A percentile compares a stretch with the other conserved stretches of the same genome.
phyloP scores from a whole-genome alignment of 2,113 vertebrate genomes.

The Neopipo cinnamomea region DNA sequence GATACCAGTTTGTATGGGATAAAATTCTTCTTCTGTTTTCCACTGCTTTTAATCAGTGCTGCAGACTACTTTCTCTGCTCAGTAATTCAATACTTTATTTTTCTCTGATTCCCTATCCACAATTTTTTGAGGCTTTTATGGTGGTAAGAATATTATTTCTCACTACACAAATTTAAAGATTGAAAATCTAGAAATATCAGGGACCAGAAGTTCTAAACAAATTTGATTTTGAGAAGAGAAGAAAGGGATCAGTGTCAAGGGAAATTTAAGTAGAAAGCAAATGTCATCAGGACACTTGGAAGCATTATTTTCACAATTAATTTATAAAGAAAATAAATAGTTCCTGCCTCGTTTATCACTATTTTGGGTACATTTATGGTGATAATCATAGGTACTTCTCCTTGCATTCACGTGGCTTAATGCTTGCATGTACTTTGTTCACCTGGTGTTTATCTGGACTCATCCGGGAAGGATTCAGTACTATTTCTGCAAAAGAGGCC shows the following conservation, averaged over 20 bases:
- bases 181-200: background rate
- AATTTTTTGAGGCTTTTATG: background rate
- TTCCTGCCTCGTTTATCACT: background rate
- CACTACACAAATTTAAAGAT: background rate
- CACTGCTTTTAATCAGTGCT: background rate
- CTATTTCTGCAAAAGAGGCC: background rate
- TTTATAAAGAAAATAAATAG: background rate
- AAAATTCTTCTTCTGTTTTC: background rate
- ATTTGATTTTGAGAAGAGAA: background rate
- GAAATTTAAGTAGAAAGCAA: background rate
- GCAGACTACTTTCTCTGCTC: background rate
- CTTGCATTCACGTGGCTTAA: background rate
- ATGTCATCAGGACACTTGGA: background rate
- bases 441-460: background rate
- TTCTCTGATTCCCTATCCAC: background rate
- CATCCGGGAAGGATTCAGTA: background rate
- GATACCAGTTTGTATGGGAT: background rate
- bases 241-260: background rate
- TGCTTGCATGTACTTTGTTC: background rate
- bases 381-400: background rate
- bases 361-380: background rate
- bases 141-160: background rate
- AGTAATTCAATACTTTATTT: background rate
- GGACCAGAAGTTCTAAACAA: background rate
- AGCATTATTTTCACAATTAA: background rate